Base-by-base conservation (phyloP, 2,113 vertebrate species). In the Ictalurus punctatus region DNA sequence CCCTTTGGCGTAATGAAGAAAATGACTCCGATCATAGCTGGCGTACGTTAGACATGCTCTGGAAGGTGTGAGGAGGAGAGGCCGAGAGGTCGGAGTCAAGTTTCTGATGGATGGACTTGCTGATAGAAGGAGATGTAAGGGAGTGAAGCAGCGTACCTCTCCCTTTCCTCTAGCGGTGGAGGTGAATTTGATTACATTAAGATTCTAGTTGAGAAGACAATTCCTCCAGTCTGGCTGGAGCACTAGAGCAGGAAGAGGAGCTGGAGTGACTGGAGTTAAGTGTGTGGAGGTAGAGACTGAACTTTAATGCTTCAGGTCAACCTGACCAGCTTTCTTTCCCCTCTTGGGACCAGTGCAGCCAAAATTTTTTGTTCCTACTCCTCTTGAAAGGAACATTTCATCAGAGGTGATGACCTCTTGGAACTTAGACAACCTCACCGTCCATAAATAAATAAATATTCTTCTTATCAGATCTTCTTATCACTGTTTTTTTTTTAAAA, bases 241-340 rank as follows among this genome's bases (percentile, higher is more conserved):
- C 48, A 58, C n/a, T 23, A n/a, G 87, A 63, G n/a, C 78, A 92
- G 91, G 91, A 93, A 90, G 83, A 91, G 88, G 89, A 90, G 81
- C 27, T 65, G 44, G 52, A 54, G 34, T 8, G 27, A 27, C 21
- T 56, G 23, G 74, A 61, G 78, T 37, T 34, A 90, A 76, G 54
- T 40, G 85, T 52, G 58, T 54, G 58, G 61, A 84, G 89, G 56
- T 37, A 65, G 61, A 4, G 17, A 21, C 8, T 73, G 74, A 65
- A 44, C 83, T 86, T 86, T 79, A 21, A 34, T 74, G 84, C 48
- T 67, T 23, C 48, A 81, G 89, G 84, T 90, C 87, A 83, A 17
- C 23, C 40, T 89, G 88, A 92, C 90, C 65, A 82, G 80, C 12
- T 52, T 37, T 48, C 21, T 67, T 79, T 63, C 74, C 23, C n/a